These are phyloP conservation scores for Euphydryas editha DNA, from an alignment of 2,888 invertebrate species.

Conservation along the genomic window DNA sequence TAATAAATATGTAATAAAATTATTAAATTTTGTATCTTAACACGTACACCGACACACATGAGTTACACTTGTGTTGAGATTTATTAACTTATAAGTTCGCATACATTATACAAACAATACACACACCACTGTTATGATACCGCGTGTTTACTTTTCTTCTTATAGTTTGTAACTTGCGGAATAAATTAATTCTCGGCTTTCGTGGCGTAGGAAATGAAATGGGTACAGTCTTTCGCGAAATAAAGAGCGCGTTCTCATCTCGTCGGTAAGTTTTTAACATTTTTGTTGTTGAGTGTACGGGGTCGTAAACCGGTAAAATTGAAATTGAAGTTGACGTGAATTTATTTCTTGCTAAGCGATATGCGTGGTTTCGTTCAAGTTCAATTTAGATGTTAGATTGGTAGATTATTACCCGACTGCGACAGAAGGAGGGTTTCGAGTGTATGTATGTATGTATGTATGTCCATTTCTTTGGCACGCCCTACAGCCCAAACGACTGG, in stretches of 20 bases:
- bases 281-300: conserved; percentile 3
- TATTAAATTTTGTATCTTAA: no score
- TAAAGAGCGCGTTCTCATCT: neutral
- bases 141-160: conserved; percentile 29
- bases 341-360: neutral
- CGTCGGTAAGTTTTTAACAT: neutral
- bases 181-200: conserved; percentile 34
- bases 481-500: no score
- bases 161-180: conserved; percentile 4
- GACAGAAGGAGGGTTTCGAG: no score
- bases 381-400: neutral
- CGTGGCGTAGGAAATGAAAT: conserved; percentile 29
- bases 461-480: no score
- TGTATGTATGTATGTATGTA: no score
- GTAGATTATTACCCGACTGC: no score
- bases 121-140: conserved; percentile 19
- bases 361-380: neutral
- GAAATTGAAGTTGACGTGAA: neutral
- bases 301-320: neutral
- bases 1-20: no score
- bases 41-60: neutral
- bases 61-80: neutral
- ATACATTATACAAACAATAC: conserved; percentile 8
- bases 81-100: neutral
- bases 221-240: neutral